Conservation (phyloP, 1,140 invertebrate genomes). For the Eulimnadia texana region DNA sequence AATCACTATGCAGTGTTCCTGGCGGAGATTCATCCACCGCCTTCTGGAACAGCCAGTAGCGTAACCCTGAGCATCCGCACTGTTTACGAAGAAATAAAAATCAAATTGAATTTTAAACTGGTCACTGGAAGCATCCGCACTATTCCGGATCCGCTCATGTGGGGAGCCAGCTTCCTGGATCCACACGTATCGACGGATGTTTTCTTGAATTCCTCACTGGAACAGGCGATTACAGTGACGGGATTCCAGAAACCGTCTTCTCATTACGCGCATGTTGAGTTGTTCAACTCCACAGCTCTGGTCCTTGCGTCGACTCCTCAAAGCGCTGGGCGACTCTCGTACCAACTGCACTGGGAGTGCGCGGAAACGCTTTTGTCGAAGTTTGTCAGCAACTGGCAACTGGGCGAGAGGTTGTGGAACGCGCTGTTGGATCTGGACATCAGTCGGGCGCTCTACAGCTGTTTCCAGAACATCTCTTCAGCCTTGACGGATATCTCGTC, state of each 20-base stretch:
- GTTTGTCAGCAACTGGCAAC: constrained; percentile 2
- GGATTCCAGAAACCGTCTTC: constrained; percentile 1
- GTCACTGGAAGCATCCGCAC: neutral
- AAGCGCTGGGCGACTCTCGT: neutral
- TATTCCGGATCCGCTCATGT: neutral
- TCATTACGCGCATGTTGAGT: neutral
- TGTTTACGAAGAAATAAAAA: neutral
- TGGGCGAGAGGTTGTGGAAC: constrained; percentile 1
- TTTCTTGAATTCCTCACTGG: constrained; percentile 2
- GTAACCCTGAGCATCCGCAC: neutral
- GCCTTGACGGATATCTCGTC: neutral
- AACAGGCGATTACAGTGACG: constrained; percentile 2
- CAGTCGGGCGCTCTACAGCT: neutral
- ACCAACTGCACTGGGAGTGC: constrained; percentile 6
- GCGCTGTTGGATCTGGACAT: neutral
- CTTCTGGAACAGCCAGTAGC: neutral
- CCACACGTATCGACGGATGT: constrained; percentile 4
- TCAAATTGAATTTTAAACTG: neutral
- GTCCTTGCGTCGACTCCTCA: neutral
- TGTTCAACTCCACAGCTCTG: neutral
- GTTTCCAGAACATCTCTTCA: neutral
- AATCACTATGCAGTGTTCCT: neutral
- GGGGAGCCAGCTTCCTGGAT: constrained; percentile 7
- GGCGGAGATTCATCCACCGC: neutral
- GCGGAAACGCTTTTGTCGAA: neutral